Base-by-base conservation (phyloP, 2,888 invertebrate species). In the Folsomia manolachei region DNA sequence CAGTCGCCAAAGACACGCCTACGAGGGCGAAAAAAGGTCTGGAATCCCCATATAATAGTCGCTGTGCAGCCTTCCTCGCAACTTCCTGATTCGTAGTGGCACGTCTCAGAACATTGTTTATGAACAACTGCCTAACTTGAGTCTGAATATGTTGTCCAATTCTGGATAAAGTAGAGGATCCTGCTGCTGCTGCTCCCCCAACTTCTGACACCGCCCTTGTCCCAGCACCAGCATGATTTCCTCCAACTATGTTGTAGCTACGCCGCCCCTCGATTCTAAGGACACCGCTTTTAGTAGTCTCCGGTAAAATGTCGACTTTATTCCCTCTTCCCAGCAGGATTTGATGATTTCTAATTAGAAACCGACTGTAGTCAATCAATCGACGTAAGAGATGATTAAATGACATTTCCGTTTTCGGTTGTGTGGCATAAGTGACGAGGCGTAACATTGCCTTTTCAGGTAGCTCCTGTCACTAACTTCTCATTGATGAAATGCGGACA, bases 11-110 rank as follows among this genome's bases (percentile, higher is more conserved):
- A 71, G 90, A 90, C 0, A 91, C 88, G 4, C 91, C 90, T 71
- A 91, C 89, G 21, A 91, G 83, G 4, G 91, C 90, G 82, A 91
- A 90, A 81, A 91, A 90, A 2, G 91, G 91, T 9, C 87, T 88
- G 0, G 90, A 89, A 83, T 91, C 89, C 0, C 90, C 90, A 83
- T 87, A 88, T 60, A 90, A 85, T 2, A 90, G 85, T 77, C 86
- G 87, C 81, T 87, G 88, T 0, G 90, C 88, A 0, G 90, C 89
- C 72, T 87, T 87, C 72, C 87, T 86, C 63, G 90, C 85, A 67
- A 90, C 83, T 75, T 89, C 88, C 19, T 88, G 86, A 72, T 86
- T 88, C 75, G 88, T 89, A 7, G 90, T 90, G 0, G 90, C 90
- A 73, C 90, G 85, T 81, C 88, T 89, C 26, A 91, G 84, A 69